Conservation (phyloP, 2,888 invertebrate species). For the Alviniconcha strummeri region DNA sequence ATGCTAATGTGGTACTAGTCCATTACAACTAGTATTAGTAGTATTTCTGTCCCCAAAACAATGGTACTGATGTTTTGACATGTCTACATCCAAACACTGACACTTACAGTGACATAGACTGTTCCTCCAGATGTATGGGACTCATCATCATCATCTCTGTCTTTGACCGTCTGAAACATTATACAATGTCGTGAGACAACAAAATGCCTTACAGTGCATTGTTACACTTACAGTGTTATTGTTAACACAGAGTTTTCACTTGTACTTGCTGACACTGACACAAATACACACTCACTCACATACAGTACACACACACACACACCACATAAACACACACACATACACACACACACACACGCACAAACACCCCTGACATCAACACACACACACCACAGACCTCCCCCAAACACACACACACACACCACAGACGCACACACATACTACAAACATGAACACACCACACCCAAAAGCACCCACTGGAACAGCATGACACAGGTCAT, state of each 20-base stretch:
- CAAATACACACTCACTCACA: background rate
- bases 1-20: no score
- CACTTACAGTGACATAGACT: constrained; percentile 55
- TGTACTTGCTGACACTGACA: background rate
- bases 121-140: constrained; percentile 48
- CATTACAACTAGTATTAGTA: no score
- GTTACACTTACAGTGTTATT: background rate
- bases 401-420: constrained; percentile 9
- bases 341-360: constrained; percentile 2
- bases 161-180: constrained; percentile 35
- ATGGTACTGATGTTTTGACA: no score
- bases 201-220: background rate
- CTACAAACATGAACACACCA: background rate
- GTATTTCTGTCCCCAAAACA: no score
- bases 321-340: background rate
- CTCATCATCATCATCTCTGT: constrained; percentile 50
- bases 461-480: background rate
- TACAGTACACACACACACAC: background rate
- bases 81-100: no score
- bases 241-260: background rate
- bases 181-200: background rate
- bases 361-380: background rate
- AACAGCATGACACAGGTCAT: no score
- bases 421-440: background rate
- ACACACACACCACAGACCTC: background rate